Evolutionary conservation across 2,888 invertebrate genomes (phyloP), one percentile per base, ranked within the genome.

Genomic region (Zygothrica quintamaculata): DNA sequence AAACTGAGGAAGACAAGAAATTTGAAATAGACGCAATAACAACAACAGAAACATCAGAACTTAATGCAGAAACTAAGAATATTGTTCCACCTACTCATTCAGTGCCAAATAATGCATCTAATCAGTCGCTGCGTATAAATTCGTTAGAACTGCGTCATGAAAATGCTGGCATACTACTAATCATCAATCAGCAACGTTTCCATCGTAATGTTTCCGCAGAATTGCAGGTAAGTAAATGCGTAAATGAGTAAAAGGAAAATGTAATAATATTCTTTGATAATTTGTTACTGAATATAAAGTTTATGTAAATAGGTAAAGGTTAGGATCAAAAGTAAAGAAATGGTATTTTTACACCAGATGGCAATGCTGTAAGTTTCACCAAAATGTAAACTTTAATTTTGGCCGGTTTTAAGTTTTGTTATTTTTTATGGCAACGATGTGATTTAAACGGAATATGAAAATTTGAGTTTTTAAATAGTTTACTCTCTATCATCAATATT

Each of bases 141-240:
- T 77, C 66, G 9, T 76, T 89, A 55, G 43, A 58, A 3, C 72
- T 90, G n/a, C 69, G 56, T 0, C 74, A 55, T 0, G 65, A 82
- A 3, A 68, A 50, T 1, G 90, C 90, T 1, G 91, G 91, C 3
- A 87, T 85, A 57, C 43, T 88, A 15, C 61, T 91, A 2, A 90
- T 91, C 13, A 89, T 91, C 25, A 91, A 90, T 73, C 90, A 91
- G 68, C 70, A 71, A 11, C 8, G 33, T 0, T 91, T 91, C 47
- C 64, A 87, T 61, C 67, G 61, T n/a, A 64, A 89, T 1, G 56
- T 65, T 1, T 68, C 74, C 59, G 73, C 77, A 0, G 72, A 82
- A n/a, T 47, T 87, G 0, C 34, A 61, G 67, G 90, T 90, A 58
- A 59, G 59, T 60, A 50, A 15, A 25, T 11, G 8, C 8, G n/a